Evolutionary conservation across 2,888 invertebrate species (phyloP), one percentile per base, ranked within the genome.

Genomic region (Apotomis betuletana): DNA sequence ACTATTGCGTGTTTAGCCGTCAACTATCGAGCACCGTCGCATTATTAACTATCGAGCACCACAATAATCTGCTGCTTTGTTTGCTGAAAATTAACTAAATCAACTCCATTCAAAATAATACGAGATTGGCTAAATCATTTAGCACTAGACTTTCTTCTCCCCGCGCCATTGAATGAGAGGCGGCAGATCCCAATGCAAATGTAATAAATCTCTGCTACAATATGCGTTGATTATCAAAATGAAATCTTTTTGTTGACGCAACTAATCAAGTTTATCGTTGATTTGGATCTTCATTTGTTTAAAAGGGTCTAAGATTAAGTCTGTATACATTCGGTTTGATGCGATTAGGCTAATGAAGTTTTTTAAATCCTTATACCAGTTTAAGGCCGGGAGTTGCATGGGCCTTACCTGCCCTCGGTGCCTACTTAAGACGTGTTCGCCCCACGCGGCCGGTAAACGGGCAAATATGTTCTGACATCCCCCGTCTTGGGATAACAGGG

Each of bases 241-340:
- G 86, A 90, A 92, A 92, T 92, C 91, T 91, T 89, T 90, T 91
- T 91, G 90, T 91, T 80, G 81, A 82, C 83, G 83, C 78, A 77
- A 85, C 85, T 90, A 92, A 92, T 92, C 91, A 90, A 92, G 90
- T 92, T 91, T 91, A 92, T 92, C 90, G 85, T 82, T 88, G 85
- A 90, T 90, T 90, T 88, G 86, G 89, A 91, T 92, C 90, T 90
- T 80, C 83, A 84, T 89, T 87, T 82, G 84, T 88, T 87, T 87
- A 79, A 86, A 87, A 88, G 90, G 89, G 87, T 83, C 83, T 74
- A 62, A 70, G 72, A 61, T 57, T 74, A 38, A 68, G 41, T 83
- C 75, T 84, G 83, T 87, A 84, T 86, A 82, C 78, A 83, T 83
- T 83, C 74, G 75, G 75, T 79, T 75, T 67, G 70, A 81, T 79